Evolutionary conservation across 2,113 vertebrate genomes (phyloP), one percentile per base, ranked within the genome.

Genomic region (Rattus norvegicus): DNA sequence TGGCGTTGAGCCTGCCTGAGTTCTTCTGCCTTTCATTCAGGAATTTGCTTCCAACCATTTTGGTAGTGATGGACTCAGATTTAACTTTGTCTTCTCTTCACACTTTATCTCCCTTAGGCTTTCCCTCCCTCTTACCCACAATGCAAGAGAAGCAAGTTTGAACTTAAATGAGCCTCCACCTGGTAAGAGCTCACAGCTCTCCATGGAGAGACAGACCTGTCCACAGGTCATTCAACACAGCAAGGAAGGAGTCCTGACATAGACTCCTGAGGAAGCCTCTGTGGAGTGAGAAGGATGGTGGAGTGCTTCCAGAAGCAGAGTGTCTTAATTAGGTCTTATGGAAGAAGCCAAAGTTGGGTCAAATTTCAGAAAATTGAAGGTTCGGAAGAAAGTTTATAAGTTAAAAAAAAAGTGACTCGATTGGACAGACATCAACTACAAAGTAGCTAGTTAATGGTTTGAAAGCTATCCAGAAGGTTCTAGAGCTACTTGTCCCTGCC

Each of bases 31-130:
- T 85, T 39, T 56, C 36, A 30, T 49, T 61, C 2, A 9, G 69
- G 43, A 93, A 93, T 61, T 43, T 54, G 73, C 19, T 91, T 93
- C 92, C 52, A 80, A 81, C 56, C 63, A 63, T 89, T 72, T 47
- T 1, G 33, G 63, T 52, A 65, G 75, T 26, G 69, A 67, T 11
- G 14, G 22, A 86, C 20, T n/a, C 84, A 59, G 39, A 92, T 4
- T 49, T 36, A 76, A 43, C 2, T 4, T 20, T 33, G 4, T 5
- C 24, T 88, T 79, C 54, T 92, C 83, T 47, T n/a, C 17, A 30
- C 54, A 73, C 54, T n/a, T 77, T 1, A 3, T 54, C 69, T 85
- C 75, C 52, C 30, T 28, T 10, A 12, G 2, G 43, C 26, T 49
- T 28, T 30, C 52, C 47, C 85, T 26, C 59, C 39, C 81, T n/a